phyloP scores from a whole-genome alignment of 2,113 vertebrate genomes.

The Cromileptes altivelis region DNA sequence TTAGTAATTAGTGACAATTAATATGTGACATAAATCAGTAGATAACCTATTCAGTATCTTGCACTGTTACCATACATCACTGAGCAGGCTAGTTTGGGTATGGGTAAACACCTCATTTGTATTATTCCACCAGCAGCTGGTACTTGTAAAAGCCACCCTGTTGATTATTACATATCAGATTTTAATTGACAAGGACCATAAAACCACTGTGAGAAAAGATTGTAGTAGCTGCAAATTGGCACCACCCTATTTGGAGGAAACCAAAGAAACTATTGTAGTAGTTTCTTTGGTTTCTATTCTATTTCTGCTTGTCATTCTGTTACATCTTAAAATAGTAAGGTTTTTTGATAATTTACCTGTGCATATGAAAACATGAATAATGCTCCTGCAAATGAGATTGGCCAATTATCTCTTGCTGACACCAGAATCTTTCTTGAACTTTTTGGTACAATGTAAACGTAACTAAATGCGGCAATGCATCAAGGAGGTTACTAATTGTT shows the following conservation, averaged over 20 bases:
- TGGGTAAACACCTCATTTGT: constrained; percentile 23
- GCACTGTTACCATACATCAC: constrained; percentile 21
- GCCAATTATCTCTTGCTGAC: neutral
- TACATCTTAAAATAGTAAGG: neutral
- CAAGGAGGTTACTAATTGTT: neutral
- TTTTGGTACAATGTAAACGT: neutral
- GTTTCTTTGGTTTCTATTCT: neutral
- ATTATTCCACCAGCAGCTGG: constrained; percentile 3
- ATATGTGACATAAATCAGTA: constrained; percentile 39
- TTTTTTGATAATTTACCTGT: neutral
- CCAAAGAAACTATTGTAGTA: neutral
- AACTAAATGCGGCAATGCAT: neutral
- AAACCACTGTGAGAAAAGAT: constrained; percentile 27
- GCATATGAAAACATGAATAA: neutral
- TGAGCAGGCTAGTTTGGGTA: constrained; percentile 29
- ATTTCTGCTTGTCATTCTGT: neutral
- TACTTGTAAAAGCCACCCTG: constrained; percentile 20
- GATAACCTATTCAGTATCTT: constrained; percentile 1
- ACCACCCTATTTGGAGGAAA: neutral
- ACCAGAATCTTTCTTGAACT: neutral
- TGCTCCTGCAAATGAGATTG: neutral
- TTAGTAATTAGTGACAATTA: constrained; percentile 52
- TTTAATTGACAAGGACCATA: constrained; percentile 32
- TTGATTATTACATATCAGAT: constrained; percentile 30
- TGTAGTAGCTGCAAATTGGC: constrained; percentile 11